Conservation (phyloP, 1,140 invertebrate species). For the Drosophila melanica region DNA sequence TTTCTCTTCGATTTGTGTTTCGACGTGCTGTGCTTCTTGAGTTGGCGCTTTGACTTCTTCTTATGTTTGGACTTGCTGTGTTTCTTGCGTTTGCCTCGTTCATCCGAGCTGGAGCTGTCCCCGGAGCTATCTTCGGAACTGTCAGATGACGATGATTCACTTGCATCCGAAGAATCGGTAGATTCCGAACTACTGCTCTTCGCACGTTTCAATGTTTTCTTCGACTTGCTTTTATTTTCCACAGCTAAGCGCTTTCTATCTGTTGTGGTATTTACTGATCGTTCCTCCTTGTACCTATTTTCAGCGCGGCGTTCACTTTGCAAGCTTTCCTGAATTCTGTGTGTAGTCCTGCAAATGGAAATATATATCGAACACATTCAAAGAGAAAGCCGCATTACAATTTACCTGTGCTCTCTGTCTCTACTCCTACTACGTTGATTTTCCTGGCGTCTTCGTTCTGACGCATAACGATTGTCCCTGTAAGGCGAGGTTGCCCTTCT, state of each 20-base stretch:
- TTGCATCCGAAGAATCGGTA: conserved; percentile 54
- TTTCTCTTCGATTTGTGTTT: conserved; percentile 62
- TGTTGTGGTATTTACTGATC: conserved; percentile 20
- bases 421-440: conserved; percentile 15
- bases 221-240: conserved; percentile 28
- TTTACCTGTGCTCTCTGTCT: conserved; percentile 47
- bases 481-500: conserved; percentile 25
- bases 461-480: conserved; percentile 15
- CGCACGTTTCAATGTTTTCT: conserved; percentile 54
- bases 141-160: conserved; percentile 38
- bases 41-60: conserved; percentile 51
- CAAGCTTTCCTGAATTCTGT: neutral
- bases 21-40: conserved; percentile 47
- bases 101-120: conserved; percentile 38
- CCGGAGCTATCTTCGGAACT: conserved; percentile 53
- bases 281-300: conserved; percentile 13
- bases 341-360: conserved; percentile 14
- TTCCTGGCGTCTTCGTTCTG: conserved; percentile 16
- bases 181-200: conserved; percentile 54
- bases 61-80: conserved; percentile 51
- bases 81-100: conserved; percentile 56
- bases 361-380: neutral
- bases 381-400: neutral
- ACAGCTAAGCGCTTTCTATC: conserved; percentile 8
- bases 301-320: conserved; percentile 1